Evolutionary conservation across 2,888 invertebrate genomes (phyloP), one percentile per base, ranked within the genome.

Genomic region (Cheilosia impressa): DNA sequence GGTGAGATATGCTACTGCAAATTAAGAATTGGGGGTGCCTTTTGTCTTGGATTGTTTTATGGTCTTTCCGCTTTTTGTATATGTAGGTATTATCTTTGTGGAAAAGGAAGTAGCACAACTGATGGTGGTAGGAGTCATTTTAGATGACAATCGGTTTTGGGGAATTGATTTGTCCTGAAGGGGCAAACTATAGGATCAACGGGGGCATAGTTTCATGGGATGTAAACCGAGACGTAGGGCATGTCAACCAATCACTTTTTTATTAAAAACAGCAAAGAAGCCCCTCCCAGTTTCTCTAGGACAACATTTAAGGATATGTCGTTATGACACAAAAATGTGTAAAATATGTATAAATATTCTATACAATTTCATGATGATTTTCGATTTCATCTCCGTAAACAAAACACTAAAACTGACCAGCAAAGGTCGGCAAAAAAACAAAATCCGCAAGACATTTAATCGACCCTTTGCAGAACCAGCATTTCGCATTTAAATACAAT

Each of bases 1-100:
- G 43, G 43, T 45, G 57, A 72, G 85, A 76, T 85, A 71, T 85
- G 72, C 62, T 68, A 17, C 55, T 73, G 62, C 62, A 57, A 52
- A 62, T 60, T 38, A 0, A 9, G 22, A 41, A 71, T 9, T 47
- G 58, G 55, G 78, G 17, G 68, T 62, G 52, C 53, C 63, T 62
- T 75, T 62, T 66, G 63, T 75, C 34, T 69, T 47, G 45, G 53
- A 75, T 57, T 65, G 63, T 69, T 63, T 66, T 65, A 53, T 65
- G 45, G 50, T 55, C 38, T 60, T 62, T 7, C 6, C 4, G 15
- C 7, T 19, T 52, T 27, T 43, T 47, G 41, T 50, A 27, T 31
- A 38, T 38, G 1, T 41, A 15, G n/a, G 34, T 57, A n/a, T 60
- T 53, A 58, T 69, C 31, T 43, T 47, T 68, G 63, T 68, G 77